A percentile compares a stretch with the other conserved stretches of the same genome.
Evolutionary conservation across 2,888 invertebrate genomes (phyloP).

Genomic region (Drosophila birchii): DNA sequence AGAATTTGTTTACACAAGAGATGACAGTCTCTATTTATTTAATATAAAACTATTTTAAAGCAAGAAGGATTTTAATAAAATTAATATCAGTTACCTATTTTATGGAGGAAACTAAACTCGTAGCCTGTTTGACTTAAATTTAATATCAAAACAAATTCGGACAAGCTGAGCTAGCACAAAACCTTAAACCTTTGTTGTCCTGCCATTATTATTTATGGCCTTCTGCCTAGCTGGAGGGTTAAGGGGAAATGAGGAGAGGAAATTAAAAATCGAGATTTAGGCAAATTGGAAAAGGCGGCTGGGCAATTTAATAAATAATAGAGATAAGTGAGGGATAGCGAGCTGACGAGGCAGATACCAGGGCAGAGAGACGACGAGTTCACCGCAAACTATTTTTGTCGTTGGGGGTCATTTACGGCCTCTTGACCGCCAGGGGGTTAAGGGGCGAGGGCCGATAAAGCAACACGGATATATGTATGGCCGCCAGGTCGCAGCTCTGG

Average conservation of each 20-base stretch:
- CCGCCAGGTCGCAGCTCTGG: slow-evolving; percentile 19
- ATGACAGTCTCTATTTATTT: background rate
- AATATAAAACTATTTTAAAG: background rate
- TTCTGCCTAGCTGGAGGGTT: background rate
- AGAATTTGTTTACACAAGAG: background rate
- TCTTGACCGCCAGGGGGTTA: slow-evolving; percentile 24
- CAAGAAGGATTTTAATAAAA: background rate
- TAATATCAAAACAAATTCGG: background rate
- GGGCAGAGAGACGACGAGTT: slow-evolving; percentile 17
- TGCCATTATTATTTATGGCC: slow-evolving; percentile 14
- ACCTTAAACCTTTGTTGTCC: slow-evolving; percentile 11
- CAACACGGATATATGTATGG: slow-evolving; percentile 18
- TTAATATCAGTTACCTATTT: background rate
- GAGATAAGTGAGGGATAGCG: slow-evolving; percentile 4
- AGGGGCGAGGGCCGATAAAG: slow-evolving; percentile 4
- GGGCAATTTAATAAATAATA: slow-evolving; percentile 31
- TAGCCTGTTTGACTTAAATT: background rate
- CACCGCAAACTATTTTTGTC: slow-evolving; percentile 39
- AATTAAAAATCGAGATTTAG: slow-evolving; percentile 29
- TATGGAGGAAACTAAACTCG: background rate
- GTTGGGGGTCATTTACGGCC: slow-evolving; percentile 29
- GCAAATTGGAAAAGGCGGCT: slow-evolving; percentile 20
- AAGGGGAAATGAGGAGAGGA: slow-evolving; percentile 12
- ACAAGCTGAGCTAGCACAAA: slow-evolving; percentile 1
- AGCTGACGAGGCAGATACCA: background rate